Percentiles rank a stretch among this genome's conserved stretches.
Conservation (phyloP, 2,113 vertebrate species). For the Seriola rivoliana region DNA sequence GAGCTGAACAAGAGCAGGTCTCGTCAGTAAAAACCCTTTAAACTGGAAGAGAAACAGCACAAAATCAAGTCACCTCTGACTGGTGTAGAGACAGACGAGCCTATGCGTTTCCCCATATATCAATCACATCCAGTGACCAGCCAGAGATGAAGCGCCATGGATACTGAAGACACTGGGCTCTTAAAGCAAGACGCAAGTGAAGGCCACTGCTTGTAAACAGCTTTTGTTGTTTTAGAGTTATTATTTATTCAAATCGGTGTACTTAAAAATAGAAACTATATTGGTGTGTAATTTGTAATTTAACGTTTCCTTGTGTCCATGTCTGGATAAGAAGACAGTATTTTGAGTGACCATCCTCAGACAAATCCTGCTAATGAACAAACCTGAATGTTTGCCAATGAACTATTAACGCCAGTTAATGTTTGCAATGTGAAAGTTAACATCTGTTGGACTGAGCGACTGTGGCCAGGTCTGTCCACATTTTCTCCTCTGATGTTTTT, state of each 20-base stretch:
- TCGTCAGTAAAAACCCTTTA: constrained; percentile 60
- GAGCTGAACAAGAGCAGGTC: constrained; percentile 63
- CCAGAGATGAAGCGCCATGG: constrained; percentile 48
- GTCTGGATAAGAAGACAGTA: constrained; percentile 32
- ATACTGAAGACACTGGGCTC: constrained; percentile 62
- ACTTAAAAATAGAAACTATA: constrained; percentile 64
- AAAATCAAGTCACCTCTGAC: constrained; percentile 38
- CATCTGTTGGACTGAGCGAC: constrained; percentile 59
- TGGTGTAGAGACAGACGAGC: constrained; percentile 33
- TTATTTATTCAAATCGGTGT: constrained; percentile 50
- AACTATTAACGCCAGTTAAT: constrained; percentile 58
- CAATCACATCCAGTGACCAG: constrained; percentile 45
- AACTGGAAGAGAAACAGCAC: constrained; percentile 70
- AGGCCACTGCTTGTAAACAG: constrained; percentile 76
- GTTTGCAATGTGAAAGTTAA: constrained; percentile 66
- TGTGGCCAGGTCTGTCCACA: constrained; percentile 48
- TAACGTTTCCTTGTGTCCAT: constrained; percentile 38
- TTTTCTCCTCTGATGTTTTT: constrained; percentile 28
- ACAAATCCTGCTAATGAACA: constrained; percentile 48
- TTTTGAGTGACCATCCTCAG: constrained; percentile 24
- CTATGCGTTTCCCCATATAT: constrained; percentile 26
- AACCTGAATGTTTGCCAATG: constrained; percentile 57
- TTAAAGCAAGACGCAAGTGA: constrained; percentile 61
- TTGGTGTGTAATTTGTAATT: constrained; percentile 44
- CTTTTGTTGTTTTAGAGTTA: constrained; percentile 34